Evolutionary conservation across 1,140 invertebrate genomes (phyloP), one percentile per base, ranked within the genome.

Genomic region (Diabrotica undecimpunctata): DNA sequence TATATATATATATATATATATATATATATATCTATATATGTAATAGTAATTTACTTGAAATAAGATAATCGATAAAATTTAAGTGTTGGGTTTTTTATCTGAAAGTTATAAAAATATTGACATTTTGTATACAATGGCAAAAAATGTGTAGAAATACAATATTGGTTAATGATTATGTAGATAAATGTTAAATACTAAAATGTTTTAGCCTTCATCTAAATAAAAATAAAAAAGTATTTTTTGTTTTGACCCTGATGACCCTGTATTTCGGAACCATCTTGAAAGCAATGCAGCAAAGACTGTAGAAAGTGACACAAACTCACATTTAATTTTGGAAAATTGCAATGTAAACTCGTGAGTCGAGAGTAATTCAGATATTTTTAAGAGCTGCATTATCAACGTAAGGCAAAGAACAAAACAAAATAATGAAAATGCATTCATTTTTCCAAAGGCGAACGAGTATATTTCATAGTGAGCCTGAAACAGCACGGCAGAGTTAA

Each of bases 401-500:
- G 61, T 46, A 38, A 54, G 61, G 25, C 62, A 9, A 36, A 12
- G 60, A 69, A 64, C 61, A 70, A 70, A 67, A 67, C 65, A 39
- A 71, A 73, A 69, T 69, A 71, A 73, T 71, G 70, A 70, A 73
- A 73, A 72, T 72, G 71, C 69, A 72, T 72, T 72, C 71, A 72
- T 72, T 72, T 71, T 68, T 61, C 25, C 60, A 58, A 62, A 66
- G 57, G 65, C 60, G 65, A 62, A 66, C 65, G 53, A 61, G 65
- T 66, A 66, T 61, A 66, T 66, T 66, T 61, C 60, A 61, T 66
- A 63, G 53, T 66, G 41, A 46, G 41, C 41, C n/a, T 46, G 65
- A 62, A 57, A 14, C 65, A 66, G 52, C 52, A 59, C 14, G 41
- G 65, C 65, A 61, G 14, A 63, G 62, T 64, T 62, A 64, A 64